Evolutionary conservation across 1,140 invertebrate species (phyloP).

Genomic region (Penaeus japonicus): DNA sequence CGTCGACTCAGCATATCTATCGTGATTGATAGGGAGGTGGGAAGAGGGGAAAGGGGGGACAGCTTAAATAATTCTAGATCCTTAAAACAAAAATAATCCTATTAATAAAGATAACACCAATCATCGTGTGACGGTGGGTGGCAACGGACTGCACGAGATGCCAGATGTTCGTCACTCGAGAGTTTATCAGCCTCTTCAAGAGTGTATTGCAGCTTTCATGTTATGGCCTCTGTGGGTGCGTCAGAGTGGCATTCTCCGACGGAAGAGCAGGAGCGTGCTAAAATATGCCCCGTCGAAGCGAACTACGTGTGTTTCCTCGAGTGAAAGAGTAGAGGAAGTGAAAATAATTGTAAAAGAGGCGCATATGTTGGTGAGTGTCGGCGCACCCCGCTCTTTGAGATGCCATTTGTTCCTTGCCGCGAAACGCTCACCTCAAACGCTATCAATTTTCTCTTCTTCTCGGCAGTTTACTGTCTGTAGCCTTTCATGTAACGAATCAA

Average conservation of each 20-base stretch:
- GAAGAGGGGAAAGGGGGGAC: neutral
- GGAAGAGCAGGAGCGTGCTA: neutral
- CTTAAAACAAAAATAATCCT: conserved; percentile 33
- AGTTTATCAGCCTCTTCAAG: conserved; percentile 10
- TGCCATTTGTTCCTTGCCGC: conserved; percentile 38
- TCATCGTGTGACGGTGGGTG: conserved; percentile 26
- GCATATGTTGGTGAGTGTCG: conserved; percentile 32
- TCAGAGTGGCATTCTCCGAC: neutral
- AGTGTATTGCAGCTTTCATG: conserved; percentile 34
- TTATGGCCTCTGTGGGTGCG: neutral
- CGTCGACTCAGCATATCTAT: neutral
- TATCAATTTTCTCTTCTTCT: conserved; percentile 37
- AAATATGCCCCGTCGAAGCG: neutral
- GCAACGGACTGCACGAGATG: conserved; percentile 16
- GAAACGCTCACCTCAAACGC: conserved; percentile 17
- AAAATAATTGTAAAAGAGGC: conserved; percentile 43
- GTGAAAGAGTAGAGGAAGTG: conserved; percentile 38
- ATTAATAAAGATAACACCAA: conserved; percentile 40
- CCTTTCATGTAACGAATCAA: neutral
- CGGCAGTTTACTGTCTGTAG: neutral
- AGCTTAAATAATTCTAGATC: conserved; percentile 26
- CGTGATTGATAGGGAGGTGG: neutral
- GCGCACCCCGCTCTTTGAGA: conserved; percentile 37
- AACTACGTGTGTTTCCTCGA: neutral
- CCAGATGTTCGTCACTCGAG: conserved; percentile 15